These are phyloP conservation scores for Platanista minor DNA, from an alignment of 2,113 vertebrate species.

Conservation along the genomic window DNA sequence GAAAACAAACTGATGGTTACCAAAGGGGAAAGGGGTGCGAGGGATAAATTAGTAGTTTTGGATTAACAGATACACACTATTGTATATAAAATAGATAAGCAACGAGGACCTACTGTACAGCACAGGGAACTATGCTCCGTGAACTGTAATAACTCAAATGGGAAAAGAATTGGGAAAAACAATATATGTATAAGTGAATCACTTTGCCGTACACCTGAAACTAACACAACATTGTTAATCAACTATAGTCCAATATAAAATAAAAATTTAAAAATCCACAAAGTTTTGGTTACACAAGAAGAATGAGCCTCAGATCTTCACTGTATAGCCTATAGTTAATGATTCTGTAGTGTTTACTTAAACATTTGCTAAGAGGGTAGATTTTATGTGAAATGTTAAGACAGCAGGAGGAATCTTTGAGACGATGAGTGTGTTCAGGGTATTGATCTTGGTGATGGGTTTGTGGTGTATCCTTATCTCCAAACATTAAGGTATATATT, in stretches of 20 bases:
- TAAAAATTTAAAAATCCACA: background rate
- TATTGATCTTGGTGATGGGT: background rate
- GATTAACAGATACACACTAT: background rate
- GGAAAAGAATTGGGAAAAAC: background rate
- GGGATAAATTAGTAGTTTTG: background rate
- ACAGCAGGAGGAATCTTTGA: background rate
- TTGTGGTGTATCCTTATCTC: rapidly evolving
- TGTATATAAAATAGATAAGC: background rate
- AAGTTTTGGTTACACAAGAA: background rate
- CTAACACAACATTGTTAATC: background rate
- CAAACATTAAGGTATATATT: background rate
- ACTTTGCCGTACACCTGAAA: background rate
- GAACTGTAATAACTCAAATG: background rate
- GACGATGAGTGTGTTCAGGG: background rate
- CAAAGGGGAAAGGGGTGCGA: background rate
- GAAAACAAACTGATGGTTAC: background rate
- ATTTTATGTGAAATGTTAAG: background rate
- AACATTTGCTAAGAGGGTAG: no score
- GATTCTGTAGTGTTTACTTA: background rate
- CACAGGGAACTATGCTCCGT: background rate
- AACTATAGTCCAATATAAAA: background rate
- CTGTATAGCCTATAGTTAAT: no score
- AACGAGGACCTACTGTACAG: background rate
- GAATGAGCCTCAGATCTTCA: background rate
- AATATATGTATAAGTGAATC: background rate